A percentile compares a stretch with the other conserved stretches of the same genome.
These are phyloP conservation scores for Hydriomena furcata DNA, from an alignment of 2,888 invertebrate species.

Conservation along the genomic window DNA sequence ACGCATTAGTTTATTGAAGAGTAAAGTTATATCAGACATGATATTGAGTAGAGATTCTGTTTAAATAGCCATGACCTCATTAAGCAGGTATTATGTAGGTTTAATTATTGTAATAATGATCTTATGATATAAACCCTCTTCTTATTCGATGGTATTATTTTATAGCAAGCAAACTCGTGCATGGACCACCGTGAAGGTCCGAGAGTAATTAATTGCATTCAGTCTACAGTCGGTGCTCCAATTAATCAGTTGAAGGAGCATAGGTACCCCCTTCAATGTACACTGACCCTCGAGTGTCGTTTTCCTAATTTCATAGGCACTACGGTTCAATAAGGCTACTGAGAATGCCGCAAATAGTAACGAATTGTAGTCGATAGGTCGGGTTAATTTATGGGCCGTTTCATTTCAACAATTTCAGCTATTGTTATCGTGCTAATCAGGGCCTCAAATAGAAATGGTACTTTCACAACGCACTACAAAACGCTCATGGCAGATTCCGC, in stretches of 20 bases:
- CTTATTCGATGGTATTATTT: not conserved
- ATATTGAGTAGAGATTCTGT: no score
- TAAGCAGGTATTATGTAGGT: not conserved
- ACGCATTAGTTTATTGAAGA: no score
- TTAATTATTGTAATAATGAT: not conserved
- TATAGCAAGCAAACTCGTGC: conserved; percentile 13
- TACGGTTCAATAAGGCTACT: not conserved
- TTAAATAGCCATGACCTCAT: no score
- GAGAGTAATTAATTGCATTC: conserved; percentile 28
- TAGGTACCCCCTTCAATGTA: conserved; percentile 35
- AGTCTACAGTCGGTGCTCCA: conserved; percentile 22
- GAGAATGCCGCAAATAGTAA: not conserved
- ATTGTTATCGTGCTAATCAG: no score
- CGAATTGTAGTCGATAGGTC: not conserved
- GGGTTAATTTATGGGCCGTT: no score
- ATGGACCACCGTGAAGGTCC: conserved; percentile 21
- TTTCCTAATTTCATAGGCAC: conserved; percentile 33
- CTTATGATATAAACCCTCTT: no score
- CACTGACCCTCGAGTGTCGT: conserved; percentile 34
- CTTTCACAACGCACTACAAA: not conserved
- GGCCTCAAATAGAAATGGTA: no score
- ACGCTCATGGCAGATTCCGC: not conserved
- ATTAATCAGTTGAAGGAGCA: conserved; percentile 41
- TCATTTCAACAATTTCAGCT: no score
- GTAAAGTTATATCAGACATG: no score